Evolutionary conservation across 2,113 vertebrate genomes (phyloP).

Genomic region (Grantiella picta): DNA sequence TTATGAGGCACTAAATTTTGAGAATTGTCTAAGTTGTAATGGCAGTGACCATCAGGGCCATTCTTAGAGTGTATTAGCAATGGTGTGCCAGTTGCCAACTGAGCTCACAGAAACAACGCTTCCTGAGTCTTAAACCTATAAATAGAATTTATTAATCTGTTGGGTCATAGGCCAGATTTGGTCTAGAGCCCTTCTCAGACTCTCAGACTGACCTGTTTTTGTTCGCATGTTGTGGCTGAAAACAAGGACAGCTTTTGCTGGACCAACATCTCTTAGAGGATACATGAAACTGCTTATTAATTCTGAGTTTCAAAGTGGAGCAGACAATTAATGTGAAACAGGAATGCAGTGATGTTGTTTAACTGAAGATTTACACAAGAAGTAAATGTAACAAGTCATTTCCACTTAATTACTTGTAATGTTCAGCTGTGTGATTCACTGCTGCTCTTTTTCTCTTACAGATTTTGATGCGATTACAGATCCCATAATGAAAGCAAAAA

Average conservation of each 20-base stretch:
- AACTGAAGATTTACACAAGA: background rate
- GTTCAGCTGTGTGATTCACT: background rate
- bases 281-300: background rate
- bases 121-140: background rate
- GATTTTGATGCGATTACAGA: slow-evolving; percentile 95
- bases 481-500: slow-evolving; percentile 99
- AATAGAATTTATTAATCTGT: background rate
- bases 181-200: background rate
- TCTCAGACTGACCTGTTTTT: background rate
- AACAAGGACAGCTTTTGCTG: background rate
- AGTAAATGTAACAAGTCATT: background rate
- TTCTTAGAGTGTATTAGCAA: background rate
- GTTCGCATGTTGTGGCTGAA: background rate
- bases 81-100: background rate
- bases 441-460: slow-evolving; percentile 50
- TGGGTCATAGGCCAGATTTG: background rate
- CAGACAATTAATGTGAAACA: background rate
- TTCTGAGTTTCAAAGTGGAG: background rate
- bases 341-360: background rate
- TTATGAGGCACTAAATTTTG: background rate
- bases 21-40: background rate
- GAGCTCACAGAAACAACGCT: background rate
- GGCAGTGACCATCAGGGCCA: background rate
- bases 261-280: background rate
- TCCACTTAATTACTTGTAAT: background rate